These are phyloP conservation scores for Andrena bicolor DNA, from an alignment of 2,888 invertebrate species.

Conservation along the genomic window DNA sequence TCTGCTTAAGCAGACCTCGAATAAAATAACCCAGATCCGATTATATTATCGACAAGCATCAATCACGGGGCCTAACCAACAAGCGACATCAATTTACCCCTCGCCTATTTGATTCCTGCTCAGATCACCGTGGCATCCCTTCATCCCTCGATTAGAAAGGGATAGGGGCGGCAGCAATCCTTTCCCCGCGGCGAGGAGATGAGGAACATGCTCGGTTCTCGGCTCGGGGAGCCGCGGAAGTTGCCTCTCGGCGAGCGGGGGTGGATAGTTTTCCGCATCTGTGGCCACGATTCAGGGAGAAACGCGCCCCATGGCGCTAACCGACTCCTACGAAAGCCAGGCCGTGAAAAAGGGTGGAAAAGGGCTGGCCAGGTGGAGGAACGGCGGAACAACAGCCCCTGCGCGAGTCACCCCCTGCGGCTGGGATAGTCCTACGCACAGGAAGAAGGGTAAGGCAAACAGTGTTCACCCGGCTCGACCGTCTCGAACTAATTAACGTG, in stretches of 20 bases:
- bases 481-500: constrained; percentile 82
- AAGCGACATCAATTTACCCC: constrained; percentile 36
- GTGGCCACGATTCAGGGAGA: constrained; percentile 70
- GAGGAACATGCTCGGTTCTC: constrained; percentile 27
- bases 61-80: constrained; percentile 32
- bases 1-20: background rate
- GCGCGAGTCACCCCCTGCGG: constrained; percentile 73
- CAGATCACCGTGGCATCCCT: constrained; percentile 54
- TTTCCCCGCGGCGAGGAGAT: constrained; percentile 21
- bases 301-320: constrained; percentile 63
- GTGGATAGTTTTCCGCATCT: constrained; percentile 78
- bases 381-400: constrained; percentile 77
- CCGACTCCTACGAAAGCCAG: constrained; percentile 28
- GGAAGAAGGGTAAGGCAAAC: constrained; percentile 79
- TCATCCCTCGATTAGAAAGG: constrained; percentile 55
- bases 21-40: constrained; percentile 21
- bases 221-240: constrained; percentile 28
- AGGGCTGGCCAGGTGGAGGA: constrained; percentile 15
- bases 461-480: constrained; percentile 77
- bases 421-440: constrained; percentile 60
- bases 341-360: constrained; percentile 15
- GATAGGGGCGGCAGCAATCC: constrained; percentile 26
- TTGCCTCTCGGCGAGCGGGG: constrained; percentile 28
- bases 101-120: constrained; percentile 47
- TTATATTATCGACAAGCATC: constrained; percentile 35